phyloP scores from a whole-genome alignment of 2,113 vertebrate genomes.

The Gallinago media region DNA sequence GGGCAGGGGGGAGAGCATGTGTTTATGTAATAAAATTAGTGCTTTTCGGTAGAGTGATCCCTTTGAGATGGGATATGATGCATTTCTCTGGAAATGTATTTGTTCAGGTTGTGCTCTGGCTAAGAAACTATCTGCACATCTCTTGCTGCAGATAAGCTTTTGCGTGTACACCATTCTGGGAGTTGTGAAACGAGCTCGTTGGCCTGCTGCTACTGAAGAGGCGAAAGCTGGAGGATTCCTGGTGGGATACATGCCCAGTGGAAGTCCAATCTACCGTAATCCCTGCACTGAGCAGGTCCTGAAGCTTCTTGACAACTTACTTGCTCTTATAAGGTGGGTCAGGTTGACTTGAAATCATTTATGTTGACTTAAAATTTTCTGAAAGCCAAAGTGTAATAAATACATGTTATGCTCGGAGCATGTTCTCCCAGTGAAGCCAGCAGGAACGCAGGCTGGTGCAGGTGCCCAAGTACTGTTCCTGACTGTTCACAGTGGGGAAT shows the following conservation, averaged over 20 bases:
- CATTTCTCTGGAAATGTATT: not conserved
- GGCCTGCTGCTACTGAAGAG: constrained; percentile 89
- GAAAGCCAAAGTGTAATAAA: not conserved
- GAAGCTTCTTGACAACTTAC: constrained; percentile 90
- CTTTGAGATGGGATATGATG: not conserved
- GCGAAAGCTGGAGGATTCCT: constrained; percentile 93
- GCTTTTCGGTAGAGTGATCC: not conserved
- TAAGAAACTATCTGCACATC: not conserved
- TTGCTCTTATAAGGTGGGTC: constrained; percentile 91
- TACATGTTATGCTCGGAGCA: not conserved
- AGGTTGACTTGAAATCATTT: constrained; percentile 21
- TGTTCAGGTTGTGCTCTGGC: not conserved
- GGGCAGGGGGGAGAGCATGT: no score
- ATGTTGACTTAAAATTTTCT: not conserved
- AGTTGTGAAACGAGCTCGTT: constrained; percentile 90
- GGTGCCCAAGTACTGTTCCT: constrained; percentile 32
- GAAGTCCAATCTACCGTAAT: constrained; percentile 90
- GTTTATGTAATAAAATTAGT: not conserved
- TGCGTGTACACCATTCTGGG: constrained; percentile 90
- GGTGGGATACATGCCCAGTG: constrained; percentile 81
- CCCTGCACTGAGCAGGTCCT: constrained; percentile 88
- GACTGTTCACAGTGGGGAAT: constrained; percentile 45
- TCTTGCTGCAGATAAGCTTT: constrained; percentile 86
- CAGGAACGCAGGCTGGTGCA: not conserved
- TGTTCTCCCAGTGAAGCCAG: constrained; percentile 12